phyloP scores from a whole-genome alignment of 2,113 vertebrate species.

The Crotophaga sulcirostris region DNA sequence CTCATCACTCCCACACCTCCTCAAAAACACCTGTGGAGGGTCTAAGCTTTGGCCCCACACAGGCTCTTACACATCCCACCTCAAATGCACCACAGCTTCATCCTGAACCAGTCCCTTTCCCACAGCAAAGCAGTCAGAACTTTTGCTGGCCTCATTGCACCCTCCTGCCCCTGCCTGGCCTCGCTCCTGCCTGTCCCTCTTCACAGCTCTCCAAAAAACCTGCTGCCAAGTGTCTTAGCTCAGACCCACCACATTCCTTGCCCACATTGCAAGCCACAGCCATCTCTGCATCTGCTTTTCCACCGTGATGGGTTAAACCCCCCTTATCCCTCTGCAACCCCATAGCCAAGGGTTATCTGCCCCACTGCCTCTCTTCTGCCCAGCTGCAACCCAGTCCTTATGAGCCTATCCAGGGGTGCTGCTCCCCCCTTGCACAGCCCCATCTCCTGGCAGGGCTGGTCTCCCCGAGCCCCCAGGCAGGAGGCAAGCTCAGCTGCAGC shows the following conservation, averaged over 20 bases:
- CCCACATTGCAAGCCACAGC: not conserved
- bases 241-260: not conserved
- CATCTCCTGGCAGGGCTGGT: not conserved
- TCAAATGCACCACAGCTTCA: fast-evolving
- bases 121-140: not conserved
- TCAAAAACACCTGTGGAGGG: not conserved
- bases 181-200: no score
- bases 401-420: not conserved
- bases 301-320: not conserved
- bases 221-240: not conserved
- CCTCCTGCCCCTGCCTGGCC: not conserved
- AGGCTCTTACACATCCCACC: not conserved
- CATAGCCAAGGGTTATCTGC: not conserved
- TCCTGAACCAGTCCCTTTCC: not conserved
- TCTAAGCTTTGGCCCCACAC: not conserved
- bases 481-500: not conserved
- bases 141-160: fast-evolving
- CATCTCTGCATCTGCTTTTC: not conserved
- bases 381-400: not conserved
- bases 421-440: no score
- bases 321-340: fast-evolving
- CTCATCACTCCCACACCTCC: not conserved
- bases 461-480: fast-evolving
- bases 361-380: not conserved
- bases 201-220: not conserved